Evolutionary conservation across 2,113 vertebrate genomes (phyloP), one percentile per base, ranked within the genome.

Genomic region (Dinomys branickii): DNA sequence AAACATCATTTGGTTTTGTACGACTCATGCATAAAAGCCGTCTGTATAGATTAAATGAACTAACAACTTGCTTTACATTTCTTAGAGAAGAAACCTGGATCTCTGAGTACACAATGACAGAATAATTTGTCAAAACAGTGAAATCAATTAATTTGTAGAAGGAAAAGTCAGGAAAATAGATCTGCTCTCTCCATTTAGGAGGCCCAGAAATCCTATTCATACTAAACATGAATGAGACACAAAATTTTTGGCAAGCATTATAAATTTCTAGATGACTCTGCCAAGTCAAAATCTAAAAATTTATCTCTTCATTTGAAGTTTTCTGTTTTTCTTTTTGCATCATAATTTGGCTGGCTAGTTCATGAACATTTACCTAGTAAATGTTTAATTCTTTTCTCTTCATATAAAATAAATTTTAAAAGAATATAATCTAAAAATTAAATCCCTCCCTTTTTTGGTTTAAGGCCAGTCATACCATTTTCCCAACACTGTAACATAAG

Each of bases 111-210:
- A 19, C 10, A 65, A 41, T 24, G n/a, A 85, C 2, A 73, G 4
- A 81, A 84, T 12, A 83, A 54, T 71, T 59, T 52, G 26, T 73
- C 38, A 81, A 92, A 20, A 41, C 12, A 88, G 2, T 65, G 2
- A 90, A 86, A 77, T 78, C 91, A 59, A 26, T 73, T 95, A 33
- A 85, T 94, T 92, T 94, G 2, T 1, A 75, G 10, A 75, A 38
- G 8, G 0, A 54, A 91, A 90, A 63, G 41, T 81, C 19, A 94
- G 26, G 3, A 85, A 81, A 82, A 58, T 6, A 71, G 2, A 54
- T 30, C 3, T 58, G 47, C 61, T 93, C 90, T 19, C 5, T 87
- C 6, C 71, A 5, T 61, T 95, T 86, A 86, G 4, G 8, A 44
- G 12, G 26, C 67, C 4, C 20, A 63, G 19, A 44, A 0, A 7